These are phyloP conservation scores for Leptopilina drosophilae DNA, from an alignment of 2,888 invertebrate genomes.

Conservation along the genomic window DNA sequence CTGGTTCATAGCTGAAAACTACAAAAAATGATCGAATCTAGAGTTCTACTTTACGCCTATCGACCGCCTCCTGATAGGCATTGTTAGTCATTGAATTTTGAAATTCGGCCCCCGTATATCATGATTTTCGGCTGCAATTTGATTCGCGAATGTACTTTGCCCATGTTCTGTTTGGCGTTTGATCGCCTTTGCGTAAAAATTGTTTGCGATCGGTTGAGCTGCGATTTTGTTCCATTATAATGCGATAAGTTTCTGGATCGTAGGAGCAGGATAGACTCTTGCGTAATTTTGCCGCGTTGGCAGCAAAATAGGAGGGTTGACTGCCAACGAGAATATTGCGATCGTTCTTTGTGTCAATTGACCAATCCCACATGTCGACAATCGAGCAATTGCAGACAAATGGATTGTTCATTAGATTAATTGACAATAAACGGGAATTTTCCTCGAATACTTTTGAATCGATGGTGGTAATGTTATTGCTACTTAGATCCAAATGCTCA, in stretches of 20 bases:
- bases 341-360: constrained; percentile 82
- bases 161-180: constrained; percentile 84
- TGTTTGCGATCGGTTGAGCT: constrained; percentile 80
- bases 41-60: constrained; percentile 51
- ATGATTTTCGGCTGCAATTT: constrained; percentile 78
- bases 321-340: constrained; percentile 83
- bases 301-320: constrained; percentile 81
- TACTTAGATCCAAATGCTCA: constrained; percentile 82
- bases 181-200: constrained; percentile 80
- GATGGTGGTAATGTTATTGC: constrained; percentile 82
- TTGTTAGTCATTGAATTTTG: constrained; percentile 57
- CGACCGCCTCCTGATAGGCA: constrained; percentile 32
- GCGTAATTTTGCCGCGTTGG: constrained; percentile 83
- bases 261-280: constrained; percentile 83
- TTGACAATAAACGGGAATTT: constrained; percentile 80
- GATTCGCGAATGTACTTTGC: constrained; percentile 85
- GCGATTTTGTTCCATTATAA: constrained; percentile 75
- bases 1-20: constrained; percentile 35
- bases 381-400: constrained; percentile 85
- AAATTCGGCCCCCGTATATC: constrained; percentile 62
- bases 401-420: constrained; percentile 84
- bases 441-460: constrained; percentile 79
- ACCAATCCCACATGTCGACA: constrained; percentile 87
- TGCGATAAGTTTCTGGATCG: constrained; percentile 78
- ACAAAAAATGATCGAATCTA: constrained; percentile 42